phyloP scores from a whole-genome alignment of 1,140 invertebrate genomes.

The Drosophila ogumai region DNA sequence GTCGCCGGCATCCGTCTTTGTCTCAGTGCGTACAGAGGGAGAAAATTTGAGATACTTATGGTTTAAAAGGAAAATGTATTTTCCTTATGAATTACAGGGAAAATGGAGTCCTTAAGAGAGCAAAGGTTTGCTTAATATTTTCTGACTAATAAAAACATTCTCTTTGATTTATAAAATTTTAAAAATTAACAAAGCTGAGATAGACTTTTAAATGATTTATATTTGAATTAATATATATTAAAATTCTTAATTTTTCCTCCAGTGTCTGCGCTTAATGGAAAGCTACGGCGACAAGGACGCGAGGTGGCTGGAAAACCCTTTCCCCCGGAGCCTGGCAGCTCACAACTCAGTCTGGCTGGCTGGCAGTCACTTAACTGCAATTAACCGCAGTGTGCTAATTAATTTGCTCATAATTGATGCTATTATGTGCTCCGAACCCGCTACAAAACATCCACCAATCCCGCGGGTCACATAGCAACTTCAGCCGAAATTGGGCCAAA shows the following conservation, averaged over 20 bases:
- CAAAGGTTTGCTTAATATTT: not conserved
- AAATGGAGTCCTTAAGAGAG: not conserved
- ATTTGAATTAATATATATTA: not conserved
- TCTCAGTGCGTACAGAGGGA: conserved; percentile 3
- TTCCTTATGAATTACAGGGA: too few species aligned
- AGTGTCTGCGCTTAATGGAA: conserved; percentile 6
- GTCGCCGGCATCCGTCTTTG: conserved; percentile 67
- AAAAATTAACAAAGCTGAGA: not conserved
- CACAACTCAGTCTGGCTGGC: conserved; percentile 33
- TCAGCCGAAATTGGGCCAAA: conserved; percentile 37
- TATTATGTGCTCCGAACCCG: conserved; percentile 70
- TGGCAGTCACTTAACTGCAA: conserved; percentile 72
- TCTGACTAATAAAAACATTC: not conserved
- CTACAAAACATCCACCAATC: conserved; percentile 43
- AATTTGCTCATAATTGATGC: conserved; percentile 83
- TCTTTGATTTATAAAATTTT: not conserved
- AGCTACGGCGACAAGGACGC: not conserved
- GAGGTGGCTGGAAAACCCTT: conserved; percentile 6
- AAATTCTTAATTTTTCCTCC: not conserved
- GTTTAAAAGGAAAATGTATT: not conserved
- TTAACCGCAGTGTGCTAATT: conserved; percentile 82
- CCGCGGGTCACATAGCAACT: conserved; percentile 63
- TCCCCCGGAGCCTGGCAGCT: conserved; percentile 9
- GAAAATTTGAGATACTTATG: not conserved
- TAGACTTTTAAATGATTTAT: not conserved